Evolutionary conservation across 2,113 vertebrate species (phyloP).

Genomic region (Poecilia latipinna): DNA sequence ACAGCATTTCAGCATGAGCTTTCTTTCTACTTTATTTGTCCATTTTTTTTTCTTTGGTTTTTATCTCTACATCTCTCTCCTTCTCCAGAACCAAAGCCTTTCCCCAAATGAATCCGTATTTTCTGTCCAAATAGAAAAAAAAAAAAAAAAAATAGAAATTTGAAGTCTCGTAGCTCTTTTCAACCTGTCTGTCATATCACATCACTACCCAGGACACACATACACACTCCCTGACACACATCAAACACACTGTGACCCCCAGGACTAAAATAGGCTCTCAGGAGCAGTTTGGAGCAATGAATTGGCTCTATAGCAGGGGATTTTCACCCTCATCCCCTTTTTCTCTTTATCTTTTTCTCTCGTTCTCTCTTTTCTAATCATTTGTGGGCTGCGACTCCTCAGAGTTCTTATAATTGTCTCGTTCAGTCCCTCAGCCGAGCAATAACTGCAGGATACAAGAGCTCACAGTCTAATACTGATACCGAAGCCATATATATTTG

Average conservation of each 20-base stretch:
- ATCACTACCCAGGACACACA: constrained; percentile 42
- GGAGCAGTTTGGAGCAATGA: constrained; percentile 86
- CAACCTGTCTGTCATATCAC: constrained; percentile 62
- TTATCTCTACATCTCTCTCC: constrained; percentile 55
- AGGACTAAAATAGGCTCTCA: constrained; percentile 90
- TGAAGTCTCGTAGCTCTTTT: constrained; percentile 34
- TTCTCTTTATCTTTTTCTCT: constrained; percentile 76
- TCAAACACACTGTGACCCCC: constrained; percentile 77
- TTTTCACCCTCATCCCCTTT: constrained; percentile 79
- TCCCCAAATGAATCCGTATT: constrained; percentile 58
- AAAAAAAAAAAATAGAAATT: constrained; percentile 30
- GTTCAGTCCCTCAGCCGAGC: constrained; percentile 77
- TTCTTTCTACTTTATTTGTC: background rate
- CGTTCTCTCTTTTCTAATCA: constrained; percentile 80
- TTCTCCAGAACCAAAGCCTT: constrained; percentile 67
- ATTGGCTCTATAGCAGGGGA: constrained; percentile 79
- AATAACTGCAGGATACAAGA: constrained; percentile 80
- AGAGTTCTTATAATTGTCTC: constrained; percentile 84
- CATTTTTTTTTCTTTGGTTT: constrained; percentile 44
- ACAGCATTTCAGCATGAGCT: background rate
- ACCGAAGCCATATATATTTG: constrained; percentile 71
- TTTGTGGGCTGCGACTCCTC: constrained; percentile 80
- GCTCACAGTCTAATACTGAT: constrained; percentile 78
- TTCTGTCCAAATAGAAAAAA: constrained; percentile 46
- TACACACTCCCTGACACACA: constrained; percentile 38